Evolutionary conservation across 64 coral and sea anemone species (phyloP).

Genomic region (Actinia tenebrosa): DNA sequence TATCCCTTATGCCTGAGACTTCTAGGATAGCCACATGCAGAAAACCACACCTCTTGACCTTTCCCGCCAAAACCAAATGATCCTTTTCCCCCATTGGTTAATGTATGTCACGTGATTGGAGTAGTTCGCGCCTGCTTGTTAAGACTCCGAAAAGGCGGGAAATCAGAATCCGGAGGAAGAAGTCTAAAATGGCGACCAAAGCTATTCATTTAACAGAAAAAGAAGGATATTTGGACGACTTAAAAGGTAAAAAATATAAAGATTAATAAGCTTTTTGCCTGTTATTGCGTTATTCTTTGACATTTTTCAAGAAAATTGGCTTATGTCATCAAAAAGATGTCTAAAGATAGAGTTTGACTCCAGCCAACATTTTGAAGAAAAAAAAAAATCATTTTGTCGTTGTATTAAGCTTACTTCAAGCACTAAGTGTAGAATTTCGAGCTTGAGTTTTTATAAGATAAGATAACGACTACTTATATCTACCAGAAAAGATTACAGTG

Average conservation of each 20-base stretch:
- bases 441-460: no score
- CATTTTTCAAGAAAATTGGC: neutral
- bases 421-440: no score
- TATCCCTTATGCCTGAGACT: no score
- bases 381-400: no score
- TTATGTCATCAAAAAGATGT: neutral
- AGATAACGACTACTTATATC: no score
- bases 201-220: neutral
- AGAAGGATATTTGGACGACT: neutral
- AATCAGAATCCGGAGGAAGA: neutral
- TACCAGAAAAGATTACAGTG: no score
- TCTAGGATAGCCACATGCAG: no score
- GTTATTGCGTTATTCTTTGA: neutral
- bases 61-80: neutral
- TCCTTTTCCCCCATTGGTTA: neutral
- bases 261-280: neutral
- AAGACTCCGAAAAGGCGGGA: neutral
- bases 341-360: neutral
- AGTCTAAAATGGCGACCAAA: neutral
- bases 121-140: neutral
- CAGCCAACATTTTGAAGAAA: neutral
- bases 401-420: no score
- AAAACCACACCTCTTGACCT: no score
- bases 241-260: neutral
- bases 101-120: neutral